Evolutionary conservation across 2,888 invertebrate species (phyloP), one percentile per base, ranked within the genome.

Genomic region (Conomelus anceps): DNA sequence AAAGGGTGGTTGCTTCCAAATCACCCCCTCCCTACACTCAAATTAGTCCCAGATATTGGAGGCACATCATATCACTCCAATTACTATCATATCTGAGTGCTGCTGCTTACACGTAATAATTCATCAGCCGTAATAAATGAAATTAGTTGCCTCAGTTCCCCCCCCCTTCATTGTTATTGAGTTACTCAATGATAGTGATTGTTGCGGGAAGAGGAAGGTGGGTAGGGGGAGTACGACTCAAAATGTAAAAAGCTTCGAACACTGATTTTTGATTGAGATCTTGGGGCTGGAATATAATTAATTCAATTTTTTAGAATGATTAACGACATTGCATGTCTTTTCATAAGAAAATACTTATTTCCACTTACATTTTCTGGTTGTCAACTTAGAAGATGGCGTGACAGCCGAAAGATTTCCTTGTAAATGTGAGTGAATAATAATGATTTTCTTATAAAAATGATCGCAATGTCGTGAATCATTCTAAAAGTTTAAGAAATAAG

Each of bases 51-150:
- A 34, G 88, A 88, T 26, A 88, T 88, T 84, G 88, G 26, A 22
- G 29, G 63, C 63, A 13, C 63, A 34, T 34, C 23, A 23, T 84
- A 88, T 88, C 85, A 88, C 29, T 63, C 23, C 88, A 88, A 84
- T 88, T 84, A 84, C 88, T 84, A 88, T 88, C 87, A 22, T 89
- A 89, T 89, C 88, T 88, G 85, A 63, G 88, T 88, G 88, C 63
- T 13, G 63, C 63, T 63, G 63, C 86, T 86, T 84, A 86, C 89
- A 89, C 87, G 87, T 88, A 85, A 89, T 87, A 90, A 90, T 90
- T 90, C 87, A 89, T 90, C 87, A 89, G 87, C 84, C 87, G 87
- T 89, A 89, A 90, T 90, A 89, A 89, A 89, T 89, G 89, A 90
- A 89, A 89, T 90, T 90, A 89, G 63, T 63, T 6, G n/a, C 20